Conservation (phyloP, 2,888 invertebrate genomes). For the Tethea ocularis region DNA sequence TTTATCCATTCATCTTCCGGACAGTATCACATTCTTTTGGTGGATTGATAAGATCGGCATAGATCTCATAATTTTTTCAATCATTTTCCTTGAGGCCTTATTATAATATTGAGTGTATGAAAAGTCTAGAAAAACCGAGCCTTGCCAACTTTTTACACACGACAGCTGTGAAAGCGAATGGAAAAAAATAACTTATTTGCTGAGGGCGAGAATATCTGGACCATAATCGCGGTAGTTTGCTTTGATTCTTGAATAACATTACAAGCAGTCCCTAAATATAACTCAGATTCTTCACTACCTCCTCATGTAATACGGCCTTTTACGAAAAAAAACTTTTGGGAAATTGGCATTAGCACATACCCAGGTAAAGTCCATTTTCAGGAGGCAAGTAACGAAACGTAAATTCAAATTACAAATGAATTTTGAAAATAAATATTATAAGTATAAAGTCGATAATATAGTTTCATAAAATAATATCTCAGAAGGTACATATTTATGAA, state of each 20-base stretch:
- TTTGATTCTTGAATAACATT: not conserved
- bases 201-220: not conserved
- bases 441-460: not conserved
- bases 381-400: too few relatives aligned
- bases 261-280: not conserved
- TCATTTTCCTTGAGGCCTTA: too few relatives aligned
- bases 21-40: constrained; percentile 1
- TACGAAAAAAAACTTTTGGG: too few relatives aligned
- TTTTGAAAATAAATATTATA: not conserved
- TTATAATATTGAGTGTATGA: not conserved
- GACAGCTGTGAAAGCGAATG: not conserved
- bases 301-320: too few relatives aligned
- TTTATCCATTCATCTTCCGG: not conserved
- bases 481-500: not conserved
- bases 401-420: too few relatives aligned
- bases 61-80: too few relatives aligned
- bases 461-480: not conserved
- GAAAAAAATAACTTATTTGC: not conserved
- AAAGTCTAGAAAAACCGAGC: not conserved
- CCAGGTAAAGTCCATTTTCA: too few relatives aligned
- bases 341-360: too few relatives aligned
- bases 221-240: not conserved
- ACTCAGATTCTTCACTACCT: not conserved
- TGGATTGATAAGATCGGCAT: too few relatives aligned
- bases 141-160: not conserved